Base-by-base conservation (phyloP, 2,888 invertebrate species). In the Drosophila subquinaria region DNA sequence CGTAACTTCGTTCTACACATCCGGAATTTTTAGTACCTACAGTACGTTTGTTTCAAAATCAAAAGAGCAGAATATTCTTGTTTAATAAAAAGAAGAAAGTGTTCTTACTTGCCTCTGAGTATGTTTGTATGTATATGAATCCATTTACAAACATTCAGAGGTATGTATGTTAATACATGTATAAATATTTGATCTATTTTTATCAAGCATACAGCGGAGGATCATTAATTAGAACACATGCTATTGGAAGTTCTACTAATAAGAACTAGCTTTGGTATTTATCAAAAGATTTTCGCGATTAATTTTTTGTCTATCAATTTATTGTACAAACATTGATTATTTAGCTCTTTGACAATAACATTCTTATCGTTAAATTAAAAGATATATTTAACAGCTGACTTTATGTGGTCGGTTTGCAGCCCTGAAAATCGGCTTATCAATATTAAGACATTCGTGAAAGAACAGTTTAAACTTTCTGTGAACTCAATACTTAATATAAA, bases 141-240 rank as follows among this genome's bases (percentile, higher is more conserved):
- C 3, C 35, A 35, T 35, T 35, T 35, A n/a, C 20, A 53, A 40
- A 40, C 40, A 36, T 52, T 36, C 36, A n/a, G 3, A 27, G 2
- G 27, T 40, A 38, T 27, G 27, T 55, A 30, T 27, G 42, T 42
- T 38, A 17, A 20, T 51, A 36, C 51, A 51, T 20, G 35, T 59
- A 11, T 38, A 60, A 40, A 51, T 50, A 60, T 38, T 40, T 60
- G 45, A 64, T 48, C 56, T 56, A 42, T 64, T 64, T 64, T 56
- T 40, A 64, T 50, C 42, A 30, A 27, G 11, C 17, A 17, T 5
- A 59, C 59, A 59, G 13, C 48, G 47, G 38, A 36, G 56, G 56
- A 45, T 45, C 35, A n/a, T 23, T 23, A n/a, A 23, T 45, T 45
- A 57, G 56, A 56, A 45, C 56, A 45, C n/a, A 15, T 35, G 35